Evolutionary conservation across 2,113 vertebrate genomes (phyloP), one percentile per base, ranked within the genome.

Genomic region (Scalopus aquaticus): DNA sequence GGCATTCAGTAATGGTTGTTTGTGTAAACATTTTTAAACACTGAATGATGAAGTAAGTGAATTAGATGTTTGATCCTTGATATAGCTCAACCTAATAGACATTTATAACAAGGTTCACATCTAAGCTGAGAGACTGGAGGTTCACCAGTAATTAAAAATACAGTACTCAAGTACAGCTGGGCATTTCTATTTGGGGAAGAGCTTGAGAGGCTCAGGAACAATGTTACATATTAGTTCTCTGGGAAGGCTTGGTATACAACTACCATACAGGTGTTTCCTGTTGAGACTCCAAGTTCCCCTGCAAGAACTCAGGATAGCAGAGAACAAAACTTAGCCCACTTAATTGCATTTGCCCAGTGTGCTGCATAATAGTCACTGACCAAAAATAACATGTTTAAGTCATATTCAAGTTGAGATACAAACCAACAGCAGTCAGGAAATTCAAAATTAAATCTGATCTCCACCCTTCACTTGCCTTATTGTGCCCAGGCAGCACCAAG

Each of bases 251-350:
- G 73, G 62, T 93, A 76, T 95, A 97, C 86, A 89, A 76, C 95
- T 80, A 2, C 35, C 86, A 96, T 97, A 97, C 98, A 98, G 98
- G 98, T 98, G 98, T 97, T 98, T 98, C 98, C 98, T 98, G 98
- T 97, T 87, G 49, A 76, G 85, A 81, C 37, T 97, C 84, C 85
- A 94, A 92, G 95, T 98, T 98, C 97, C 96, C 93, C 94, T 22
- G 81, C 22, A 81, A 97, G 85, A 95, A 94, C 67, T 74, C 69
- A 69, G 80, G 72, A 76, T 73, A 95, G 74, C 16, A n/a, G 92
- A 90, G 81, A 97, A 92, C 87, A 97, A 94, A 69, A 70, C 58
- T 91, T 35, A 54, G 95, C 46, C 44, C 1, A 56, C 26, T 32
- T 82, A 95, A 97, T 94, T 88, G 80, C 28, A 96, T 96, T 93